Evolutionary conservation across 2,797 vertebrate species (phyloP).

Genomic region (Kryptopterus vitreolus): DNA sequence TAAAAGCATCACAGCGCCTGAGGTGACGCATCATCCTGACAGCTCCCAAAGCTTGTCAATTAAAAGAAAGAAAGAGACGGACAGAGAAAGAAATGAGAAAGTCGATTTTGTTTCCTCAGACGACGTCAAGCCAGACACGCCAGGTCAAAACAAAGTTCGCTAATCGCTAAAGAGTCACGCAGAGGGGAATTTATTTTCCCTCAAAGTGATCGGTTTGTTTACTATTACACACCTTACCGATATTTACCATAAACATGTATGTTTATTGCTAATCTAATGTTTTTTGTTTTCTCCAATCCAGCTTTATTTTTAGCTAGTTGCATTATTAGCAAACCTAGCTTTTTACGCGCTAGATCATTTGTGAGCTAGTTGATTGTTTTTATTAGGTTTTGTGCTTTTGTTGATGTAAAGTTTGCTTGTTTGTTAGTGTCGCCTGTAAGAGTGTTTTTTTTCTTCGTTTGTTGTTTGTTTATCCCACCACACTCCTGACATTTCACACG

Average conservation of each 20-base stretch:
- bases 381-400: no score
- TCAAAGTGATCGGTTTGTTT: background rate
- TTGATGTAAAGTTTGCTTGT: no score
- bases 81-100: conserved; percentile 19
- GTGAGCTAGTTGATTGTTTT: no score
- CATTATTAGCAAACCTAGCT: background rate
- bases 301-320: background rate
- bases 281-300: no score
- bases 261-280: no score
- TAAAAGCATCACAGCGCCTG: conserved; percentile 16
- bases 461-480: no score
- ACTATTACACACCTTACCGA: no score
- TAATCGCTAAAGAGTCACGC: conserved; percentile 7
- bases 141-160: conserved; percentile 32
- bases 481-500: no score
- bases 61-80: conserved; percentile 1
- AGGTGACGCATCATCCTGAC: conserved; percentile 8
- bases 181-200: background rate
- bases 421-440: no score
- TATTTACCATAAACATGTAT: background rate
- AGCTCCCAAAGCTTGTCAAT: conserved; percentile 34
- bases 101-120: conserved; percentile 23
- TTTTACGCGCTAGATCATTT: background rate
- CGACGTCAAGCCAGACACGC: conserved; percentile 3
- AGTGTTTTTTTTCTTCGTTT: no score